Conservation (phyloP, 2,888 invertebrate species). For the Ptychoptera contaminata region DNA sequence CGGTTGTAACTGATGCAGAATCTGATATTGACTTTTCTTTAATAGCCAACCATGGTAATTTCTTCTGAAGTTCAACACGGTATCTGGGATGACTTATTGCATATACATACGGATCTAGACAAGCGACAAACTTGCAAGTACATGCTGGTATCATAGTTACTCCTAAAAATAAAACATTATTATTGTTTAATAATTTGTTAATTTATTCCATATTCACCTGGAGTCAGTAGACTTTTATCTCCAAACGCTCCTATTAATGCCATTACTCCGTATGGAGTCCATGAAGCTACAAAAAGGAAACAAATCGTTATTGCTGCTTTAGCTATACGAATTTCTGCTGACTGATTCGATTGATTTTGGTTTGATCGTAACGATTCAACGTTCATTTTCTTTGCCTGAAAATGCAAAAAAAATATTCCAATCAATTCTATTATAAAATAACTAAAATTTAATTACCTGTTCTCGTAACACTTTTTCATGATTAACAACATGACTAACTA, state of each 20-base stretch:
- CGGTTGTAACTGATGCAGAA: slow-evolving; percentile 39
- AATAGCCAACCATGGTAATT: slow-evolving; percentile 58
- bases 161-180: slow-evolving; percentile 6
- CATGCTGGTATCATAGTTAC: slow-evolving; percentile 77
- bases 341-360: slow-evolving; percentile 48
- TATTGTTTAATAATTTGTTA: no score
- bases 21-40: slow-evolving; percentile 42
- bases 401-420: not conserved
- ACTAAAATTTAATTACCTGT: slow-evolving; percentile 30
- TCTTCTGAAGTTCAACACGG: slow-evolving; percentile 64
- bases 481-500: slow-evolving; percentile 71
- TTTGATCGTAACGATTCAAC: slow-evolving; percentile 61
- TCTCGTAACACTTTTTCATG: slow-evolving; percentile 70
- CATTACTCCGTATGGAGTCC: slow-evolving; percentile 80
- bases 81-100: slow-evolving; percentile 83
- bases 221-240: slow-evolving; percentile 53
- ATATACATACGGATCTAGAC: slow-evolving; percentile 82
- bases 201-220: slow-evolving; percentile 18
- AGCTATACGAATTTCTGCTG: slow-evolving; percentile 71
- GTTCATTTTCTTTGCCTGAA: slow-evolving; percentile 76
- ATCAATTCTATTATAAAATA: slow-evolving; percentile 21
- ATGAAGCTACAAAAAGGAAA: slow-evolving; percentile 69
- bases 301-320: slow-evolving; percentile 80
- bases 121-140: slow-evolving; percentile 76
- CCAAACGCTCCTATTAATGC: slow-evolving; percentile 73